Conservation (phyloP, 2,797 vertebrate genomes). For the Cossypha niveicapilla region DNA sequence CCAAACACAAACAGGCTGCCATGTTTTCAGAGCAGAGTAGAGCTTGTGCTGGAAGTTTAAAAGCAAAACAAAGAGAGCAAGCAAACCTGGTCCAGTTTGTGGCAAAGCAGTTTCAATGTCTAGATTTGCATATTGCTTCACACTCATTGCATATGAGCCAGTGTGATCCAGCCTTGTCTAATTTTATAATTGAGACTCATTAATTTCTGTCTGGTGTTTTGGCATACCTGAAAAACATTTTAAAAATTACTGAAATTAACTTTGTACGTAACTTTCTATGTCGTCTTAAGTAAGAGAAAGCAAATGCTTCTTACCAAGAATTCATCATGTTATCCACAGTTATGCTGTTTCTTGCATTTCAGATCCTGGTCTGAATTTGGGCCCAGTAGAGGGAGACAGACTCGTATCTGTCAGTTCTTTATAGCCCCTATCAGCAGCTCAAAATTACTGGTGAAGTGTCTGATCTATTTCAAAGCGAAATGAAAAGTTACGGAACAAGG, state of each 20-base stretch:
- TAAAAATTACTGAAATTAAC: not conserved
- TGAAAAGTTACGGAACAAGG: slow-evolving; percentile 28
- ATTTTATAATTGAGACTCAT: not conserved
- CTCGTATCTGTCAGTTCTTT: not conserved
- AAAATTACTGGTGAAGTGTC: slow-evolving; percentile 33
- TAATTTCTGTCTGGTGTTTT: not conserved
- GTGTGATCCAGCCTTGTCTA: not conserved
- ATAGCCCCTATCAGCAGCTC: slow-evolving; percentile 40
- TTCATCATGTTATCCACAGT: not conserved
- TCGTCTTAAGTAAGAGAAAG: not conserved
- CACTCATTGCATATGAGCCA: not conserved
- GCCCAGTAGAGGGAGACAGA: slow-evolving; percentile 58
- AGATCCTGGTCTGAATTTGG: not conserved
- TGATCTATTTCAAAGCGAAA: slow-evolving; percentile 65
- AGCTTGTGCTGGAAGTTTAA: not conserved
- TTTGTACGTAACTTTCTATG: not conserved
- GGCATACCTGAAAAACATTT: not conserved
- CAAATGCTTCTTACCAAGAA: not conserved
- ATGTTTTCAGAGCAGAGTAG: not conserved
- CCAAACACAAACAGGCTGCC: not conserved
- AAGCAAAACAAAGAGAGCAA: not conserved
- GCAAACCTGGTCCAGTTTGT: not conserved
- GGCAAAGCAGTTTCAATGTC: not conserved
- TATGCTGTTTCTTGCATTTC: not conserved
- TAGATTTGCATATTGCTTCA: not conserved